Conservation (phyloP, 2,888 invertebrate species). For the Drosophila barbarae region DNA sequence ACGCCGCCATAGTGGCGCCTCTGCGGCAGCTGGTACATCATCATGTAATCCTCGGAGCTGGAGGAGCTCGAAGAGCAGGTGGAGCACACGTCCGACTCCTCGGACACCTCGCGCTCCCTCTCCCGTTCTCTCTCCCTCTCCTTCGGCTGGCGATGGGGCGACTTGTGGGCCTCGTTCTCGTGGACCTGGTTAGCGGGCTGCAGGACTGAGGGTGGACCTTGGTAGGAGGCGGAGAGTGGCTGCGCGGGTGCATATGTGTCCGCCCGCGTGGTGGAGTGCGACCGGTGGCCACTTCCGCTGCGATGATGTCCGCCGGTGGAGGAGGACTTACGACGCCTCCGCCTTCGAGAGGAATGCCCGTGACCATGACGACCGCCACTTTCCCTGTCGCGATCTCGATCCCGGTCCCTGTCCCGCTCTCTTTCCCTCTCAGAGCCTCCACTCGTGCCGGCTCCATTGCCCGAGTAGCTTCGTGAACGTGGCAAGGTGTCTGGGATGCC, state of each 20-base stretch:
- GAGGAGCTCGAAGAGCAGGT: constrained; percentile 93
- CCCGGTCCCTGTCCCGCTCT: constrained; percentile 36
- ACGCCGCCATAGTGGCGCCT: constrained; percentile 92
- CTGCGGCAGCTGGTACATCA: constrained; percentile 91
- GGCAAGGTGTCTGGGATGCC: constrained; percentile 80
- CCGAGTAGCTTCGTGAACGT: constrained; percentile 81
- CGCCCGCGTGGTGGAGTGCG: constrained; percentile 75
- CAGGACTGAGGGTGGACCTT: constrained; percentile 68
- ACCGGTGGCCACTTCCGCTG: constrained; percentile 72
- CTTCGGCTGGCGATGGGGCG: constrained; percentile 49
- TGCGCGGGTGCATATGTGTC: constrained; percentile 77
- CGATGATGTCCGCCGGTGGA: constrained; percentile 60
- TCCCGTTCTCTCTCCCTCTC: constrained; percentile 48
- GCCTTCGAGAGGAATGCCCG: constrained; percentile 75
- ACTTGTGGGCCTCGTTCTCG: constrained; percentile 46
- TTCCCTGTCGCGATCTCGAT: constrained; percentile 57
- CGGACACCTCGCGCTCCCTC: constrained; percentile 80
- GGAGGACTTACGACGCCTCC: constrained; percentile 73
- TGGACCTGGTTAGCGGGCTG: constrained; percentile 42
- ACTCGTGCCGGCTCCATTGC: constrained; percentile 78
- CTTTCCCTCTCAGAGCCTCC: constrained; percentile 35
- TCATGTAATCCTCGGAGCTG: constrained; percentile 91
- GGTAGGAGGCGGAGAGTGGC: constrained; percentile 77
- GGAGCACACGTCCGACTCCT: constrained; percentile 90
- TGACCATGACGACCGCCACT: constrained; percentile 70